These are phyloP conservation scores for Laspeyria flexula DNA, from an alignment of 2,888 invertebrate genomes.

Conservation along the genomic window DNA sequence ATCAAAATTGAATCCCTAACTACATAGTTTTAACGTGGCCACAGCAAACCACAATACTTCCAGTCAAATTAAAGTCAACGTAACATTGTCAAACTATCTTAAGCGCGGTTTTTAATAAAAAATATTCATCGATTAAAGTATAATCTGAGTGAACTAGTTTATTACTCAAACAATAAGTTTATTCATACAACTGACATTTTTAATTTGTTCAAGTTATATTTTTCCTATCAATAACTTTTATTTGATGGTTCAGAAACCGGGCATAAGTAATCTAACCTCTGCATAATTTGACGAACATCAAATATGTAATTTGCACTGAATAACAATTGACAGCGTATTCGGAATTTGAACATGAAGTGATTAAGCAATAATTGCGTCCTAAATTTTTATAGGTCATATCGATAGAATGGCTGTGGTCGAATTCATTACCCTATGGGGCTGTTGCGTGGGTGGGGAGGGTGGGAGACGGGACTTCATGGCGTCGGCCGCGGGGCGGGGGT, in stretches of 20 bases:
- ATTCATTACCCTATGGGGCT: conserved; percentile 80
- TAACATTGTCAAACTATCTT: too few species aligned
- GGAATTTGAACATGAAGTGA: conserved; percentile 56
- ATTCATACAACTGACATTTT: too few species aligned
- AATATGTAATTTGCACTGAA: conserved; percentile 17
- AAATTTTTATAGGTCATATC: conserved; percentile 80
- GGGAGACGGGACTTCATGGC: conserved; percentile 71
- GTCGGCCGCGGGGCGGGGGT: conserved; percentile 60
- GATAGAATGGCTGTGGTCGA: conserved; percentile 73
- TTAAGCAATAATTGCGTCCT: conserved; percentile 70
- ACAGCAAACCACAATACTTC: too few species aligned
- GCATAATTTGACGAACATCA: neutral
- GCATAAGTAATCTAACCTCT: neutral
- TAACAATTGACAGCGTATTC: conserved; percentile 36
- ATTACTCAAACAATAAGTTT: neutral
- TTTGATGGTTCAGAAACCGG: too few species aligned
- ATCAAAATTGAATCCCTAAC: too few species aligned
- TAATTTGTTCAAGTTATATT: too few species aligned
- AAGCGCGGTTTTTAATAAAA: too few species aligned
- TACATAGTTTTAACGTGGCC: too few species aligned
- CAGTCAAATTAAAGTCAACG: too few species aligned
- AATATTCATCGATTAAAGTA: too few species aligned
- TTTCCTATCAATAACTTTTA: too few species aligned
- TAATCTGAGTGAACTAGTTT: too few species aligned
- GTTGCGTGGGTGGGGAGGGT: conserved; percentile 49